Percentiles rank a stretch among this genome's conserved stretches.
phyloP scores from a whole-genome alignment of 2,797 vertebrate species.

The Austrolebias charrua region DNA sequence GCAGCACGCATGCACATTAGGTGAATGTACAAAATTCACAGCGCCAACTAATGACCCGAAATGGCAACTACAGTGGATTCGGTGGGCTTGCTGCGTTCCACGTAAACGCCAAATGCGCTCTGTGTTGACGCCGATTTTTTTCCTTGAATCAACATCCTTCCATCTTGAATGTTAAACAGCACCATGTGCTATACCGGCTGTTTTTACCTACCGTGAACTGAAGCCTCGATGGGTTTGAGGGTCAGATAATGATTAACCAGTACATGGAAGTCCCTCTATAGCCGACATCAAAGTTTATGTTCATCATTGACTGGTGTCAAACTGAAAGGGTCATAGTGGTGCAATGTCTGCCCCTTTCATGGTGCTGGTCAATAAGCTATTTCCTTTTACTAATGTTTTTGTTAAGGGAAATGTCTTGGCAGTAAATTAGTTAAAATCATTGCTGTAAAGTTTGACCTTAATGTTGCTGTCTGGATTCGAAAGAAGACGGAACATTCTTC shows the following conservation, averaged over 20 bases:
- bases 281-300: constrained; percentile 25
- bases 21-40: no score
- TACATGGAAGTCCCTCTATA: constrained; percentile 20
- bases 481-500: neutral
- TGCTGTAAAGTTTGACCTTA: neutral
- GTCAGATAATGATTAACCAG: constrained; percentile 43
- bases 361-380: neutral
- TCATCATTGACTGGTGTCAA: constrained; percentile 12
- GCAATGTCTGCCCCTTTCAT: neutral
- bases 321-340: constrained; percentile 5
- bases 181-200: neutral
- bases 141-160: no score
- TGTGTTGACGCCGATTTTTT: no score
- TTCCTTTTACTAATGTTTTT: neutral
- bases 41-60: no score
- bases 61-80: no score
- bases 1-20: no score
- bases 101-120: no score
- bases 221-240: constrained; percentile 7
- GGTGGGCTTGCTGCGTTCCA: no score
- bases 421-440: neutral
- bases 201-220: constrained; percentile 19
- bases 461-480: neutral
- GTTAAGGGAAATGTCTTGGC: neutral
- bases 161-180: constrained; percentile 2